A percentile compares a stretch with the other conserved stretches of the same genome.
phyloP scores from a whole-genome alignment of 2,888 invertebrate genomes.

The Unio delphinus region DNA sequence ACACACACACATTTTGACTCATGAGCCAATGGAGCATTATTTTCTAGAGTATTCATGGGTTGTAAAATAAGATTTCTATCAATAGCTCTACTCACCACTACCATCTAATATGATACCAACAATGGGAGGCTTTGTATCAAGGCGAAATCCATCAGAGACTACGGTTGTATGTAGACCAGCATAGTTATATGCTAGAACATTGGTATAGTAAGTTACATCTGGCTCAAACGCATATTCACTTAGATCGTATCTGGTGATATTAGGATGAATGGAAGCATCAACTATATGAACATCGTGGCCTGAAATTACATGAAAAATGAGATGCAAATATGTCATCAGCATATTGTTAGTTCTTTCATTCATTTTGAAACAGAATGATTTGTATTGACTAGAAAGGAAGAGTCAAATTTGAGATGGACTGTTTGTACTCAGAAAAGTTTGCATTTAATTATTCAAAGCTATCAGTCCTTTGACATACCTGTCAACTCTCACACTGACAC shows the following conservation, averaged over 20 bases:
- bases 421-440: too few species aligned
- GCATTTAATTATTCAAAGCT: too few species aligned
- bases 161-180: constrained; percentile 23
- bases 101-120: constrained; percentile 17
- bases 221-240: constrained; percentile 7
- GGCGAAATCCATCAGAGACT: constrained; percentile 27
- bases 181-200: constrained; percentile 25
- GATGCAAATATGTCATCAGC: too few species aligned
- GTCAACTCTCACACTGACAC: too few species aligned
- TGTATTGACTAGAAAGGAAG: too few species aligned
- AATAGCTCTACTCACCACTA: constrained; percentile 8
- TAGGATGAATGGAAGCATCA: background rate
- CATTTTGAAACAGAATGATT: too few species aligned
- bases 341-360: too few species aligned
- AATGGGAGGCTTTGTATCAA: constrained; percentile 16
- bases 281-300: constrained; percentile 9
- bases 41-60: constrained; percentile 1
- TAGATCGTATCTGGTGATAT: constrained; percentile 4
- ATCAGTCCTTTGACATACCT: too few species aligned
- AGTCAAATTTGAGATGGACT: too few species aligned
- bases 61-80: constrained; percentile 12
- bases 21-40: too few species aligned
- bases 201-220: constrained; percentile 22
- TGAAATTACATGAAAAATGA: too few species aligned
- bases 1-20: too few species aligned